Percentiles rank a stretch among this genome's conserved stretches.
phyloP scores from a whole-genome alignment of 2,113 vertebrate species.

The Mohoua ochrocephala region DNA sequence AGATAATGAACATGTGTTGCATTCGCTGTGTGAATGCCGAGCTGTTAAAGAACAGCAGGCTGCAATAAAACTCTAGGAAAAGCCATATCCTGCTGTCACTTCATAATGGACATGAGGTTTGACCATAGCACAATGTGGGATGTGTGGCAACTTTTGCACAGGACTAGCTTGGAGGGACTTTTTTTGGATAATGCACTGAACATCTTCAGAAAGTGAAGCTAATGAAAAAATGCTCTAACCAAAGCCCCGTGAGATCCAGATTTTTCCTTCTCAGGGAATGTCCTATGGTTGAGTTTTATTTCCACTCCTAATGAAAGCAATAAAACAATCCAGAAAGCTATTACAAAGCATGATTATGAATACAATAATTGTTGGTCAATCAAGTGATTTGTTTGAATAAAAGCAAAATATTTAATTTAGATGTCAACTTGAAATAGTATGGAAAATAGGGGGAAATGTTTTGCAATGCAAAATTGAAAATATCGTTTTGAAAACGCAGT shows the following conservation, averaged over 20 bases:
- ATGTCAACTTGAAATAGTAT: conserved; percentile 6
- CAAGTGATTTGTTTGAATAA: neutral
- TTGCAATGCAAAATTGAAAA: neutral
- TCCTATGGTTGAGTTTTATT: neutral
- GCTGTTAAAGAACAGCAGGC: neutral
- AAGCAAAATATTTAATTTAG: neutral
- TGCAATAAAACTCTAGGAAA: neutral
- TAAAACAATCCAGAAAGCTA: neutral
- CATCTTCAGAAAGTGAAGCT: conserved; percentile 1
- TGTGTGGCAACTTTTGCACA: neutral
- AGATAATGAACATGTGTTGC: neutral
- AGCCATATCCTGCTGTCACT: neutral
- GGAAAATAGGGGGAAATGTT: neutral
- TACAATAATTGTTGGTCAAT: conserved; percentile 6
- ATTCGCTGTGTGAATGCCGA: neutral
- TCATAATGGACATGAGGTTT: neutral
- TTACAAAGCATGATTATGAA: neutral
- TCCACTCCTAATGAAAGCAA: conserved; percentile 1
- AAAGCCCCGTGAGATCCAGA: neutral
- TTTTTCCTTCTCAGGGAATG: neutral
- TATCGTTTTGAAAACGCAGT: neutral
- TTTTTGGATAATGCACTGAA: neutral
- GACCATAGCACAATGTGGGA: neutral
- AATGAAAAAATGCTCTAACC: neutral
- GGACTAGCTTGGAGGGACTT: neutral